Percentiles rank a stretch among this genome's conserved stretches.
Evolutionary conservation across 2,888 invertebrate genomes (phyloP).

Genomic region (Andrena hattorfiana): DNA sequence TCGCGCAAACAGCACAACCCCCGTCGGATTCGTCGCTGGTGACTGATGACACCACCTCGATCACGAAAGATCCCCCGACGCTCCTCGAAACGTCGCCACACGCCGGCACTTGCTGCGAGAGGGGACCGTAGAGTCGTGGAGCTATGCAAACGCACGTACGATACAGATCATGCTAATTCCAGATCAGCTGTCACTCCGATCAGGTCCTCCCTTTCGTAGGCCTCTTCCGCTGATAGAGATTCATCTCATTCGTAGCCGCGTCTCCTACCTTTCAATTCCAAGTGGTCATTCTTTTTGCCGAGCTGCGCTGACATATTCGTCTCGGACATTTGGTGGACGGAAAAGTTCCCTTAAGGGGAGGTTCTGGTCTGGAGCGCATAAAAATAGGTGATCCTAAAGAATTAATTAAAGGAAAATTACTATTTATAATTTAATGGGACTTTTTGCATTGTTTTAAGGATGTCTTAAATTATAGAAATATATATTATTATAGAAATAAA

Average conservation of each 20-base stretch:
- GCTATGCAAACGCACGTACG: constrained; percentile 80
- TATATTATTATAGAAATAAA: too few relatives aligned
- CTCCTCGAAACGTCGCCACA: constrained; percentile 69
- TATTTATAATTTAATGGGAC: too few relatives aligned
- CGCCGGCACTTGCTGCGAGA: constrained; percentile 31
- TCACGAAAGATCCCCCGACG: constrained; percentile 76
- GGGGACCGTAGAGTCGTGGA: constrained; percentile 53
- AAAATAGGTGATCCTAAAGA: too few relatives aligned
- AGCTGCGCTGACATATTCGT: background rate
- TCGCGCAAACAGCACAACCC: constrained; percentile 75
- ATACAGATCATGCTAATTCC: constrained; percentile 74
- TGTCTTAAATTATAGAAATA: too few relatives aligned
- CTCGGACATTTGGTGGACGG: too few relatives aligned
- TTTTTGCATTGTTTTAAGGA: too few relatives aligned
- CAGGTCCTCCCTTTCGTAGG: background rate
- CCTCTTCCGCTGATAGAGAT: background rate
- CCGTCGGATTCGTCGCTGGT: constrained; percentile 74
- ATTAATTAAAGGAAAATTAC: too few relatives aligned
- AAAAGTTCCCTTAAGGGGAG: too few relatives aligned
- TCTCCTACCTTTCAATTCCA: background rate
- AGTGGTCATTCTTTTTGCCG: background rate
- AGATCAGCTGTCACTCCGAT: constrained; percentile 62
- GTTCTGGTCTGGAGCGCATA: too few relatives aligned
- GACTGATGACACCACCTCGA: constrained; percentile 83
- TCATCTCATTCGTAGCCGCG: background rate